Evolutionary conservation across 2,797 vertebrate species (phyloP).

Genomic region (Mus spretus): DNA sequence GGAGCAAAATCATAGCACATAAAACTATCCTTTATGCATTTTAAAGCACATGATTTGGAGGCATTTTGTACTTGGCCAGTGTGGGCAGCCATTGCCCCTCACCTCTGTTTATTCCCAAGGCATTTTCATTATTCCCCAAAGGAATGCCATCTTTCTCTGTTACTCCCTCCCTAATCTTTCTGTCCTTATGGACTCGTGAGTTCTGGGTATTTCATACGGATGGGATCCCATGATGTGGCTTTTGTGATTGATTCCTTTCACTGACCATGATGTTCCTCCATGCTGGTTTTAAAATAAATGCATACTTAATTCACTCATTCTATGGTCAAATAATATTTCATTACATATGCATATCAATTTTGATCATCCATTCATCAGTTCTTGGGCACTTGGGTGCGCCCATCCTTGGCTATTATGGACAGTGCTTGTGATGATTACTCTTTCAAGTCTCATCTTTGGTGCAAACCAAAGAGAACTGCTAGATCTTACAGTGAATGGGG

Average conservation of each 20-base stretch:
- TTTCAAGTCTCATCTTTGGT: background rate
- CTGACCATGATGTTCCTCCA: background rate
- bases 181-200: background rate
- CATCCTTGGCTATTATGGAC: background rate
- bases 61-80: background rate
- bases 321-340: background rate
- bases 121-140: background rate
- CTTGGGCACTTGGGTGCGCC: background rate
- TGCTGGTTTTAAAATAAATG: background rate
- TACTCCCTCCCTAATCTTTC: background rate
- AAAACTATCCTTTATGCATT: background rate
- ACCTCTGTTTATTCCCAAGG: background rate
- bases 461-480: background rate
- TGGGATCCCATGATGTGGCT: background rate
- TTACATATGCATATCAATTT: accelerated
- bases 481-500: accelerated
- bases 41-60: background rate
- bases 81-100: background rate
- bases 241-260: background rate
- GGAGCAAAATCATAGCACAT: background rate
- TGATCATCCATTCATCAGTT: background rate
- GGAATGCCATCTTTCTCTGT: background rate
- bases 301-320: background rate
- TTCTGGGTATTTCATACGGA: background rate
- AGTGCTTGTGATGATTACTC: too few relatives aligned